These are phyloP conservation scores for Discoglossus pictus DNA, from an alignment of 2,797 vertebrate species.

Conservation along the genomic window DNA sequence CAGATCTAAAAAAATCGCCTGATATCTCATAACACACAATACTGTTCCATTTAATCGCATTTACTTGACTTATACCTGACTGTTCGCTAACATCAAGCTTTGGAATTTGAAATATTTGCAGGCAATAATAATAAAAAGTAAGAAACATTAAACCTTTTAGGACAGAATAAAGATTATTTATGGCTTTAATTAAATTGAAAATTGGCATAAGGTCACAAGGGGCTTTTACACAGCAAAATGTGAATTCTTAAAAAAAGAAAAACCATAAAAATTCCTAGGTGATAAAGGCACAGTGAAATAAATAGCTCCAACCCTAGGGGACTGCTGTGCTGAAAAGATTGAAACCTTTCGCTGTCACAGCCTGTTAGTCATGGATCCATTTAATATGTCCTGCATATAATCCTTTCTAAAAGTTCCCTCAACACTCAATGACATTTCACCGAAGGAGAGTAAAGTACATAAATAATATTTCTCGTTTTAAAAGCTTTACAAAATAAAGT, in stretches of 20 bases:
- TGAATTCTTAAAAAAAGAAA: conserved; percentile 66
- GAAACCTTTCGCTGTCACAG: conserved; percentile 74
- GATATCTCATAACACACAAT: conserved; percentile 8
- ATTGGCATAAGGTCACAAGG: conserved; percentile 68
- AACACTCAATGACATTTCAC: conserved; percentile 65
- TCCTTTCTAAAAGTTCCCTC: conserved; percentile 65
- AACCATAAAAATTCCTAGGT: conserved; percentile 77
- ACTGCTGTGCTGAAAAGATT: conserved; percentile 72
- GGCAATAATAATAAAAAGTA: conserved; percentile 62
- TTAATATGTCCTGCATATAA: conserved; percentile 72
- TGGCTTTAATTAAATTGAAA: conserved; percentile 76
- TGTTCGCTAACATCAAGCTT: conserved; percentile 61
- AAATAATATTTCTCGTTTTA: conserved; percentile 24
- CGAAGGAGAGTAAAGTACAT: conserved; percentile 17
- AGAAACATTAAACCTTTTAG: conserved; percentile 72
- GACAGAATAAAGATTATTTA: conserved; percentile 74
- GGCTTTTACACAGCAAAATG: conserved; percentile 66
- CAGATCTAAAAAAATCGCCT: conserved; percentile 9
- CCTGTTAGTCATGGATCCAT: conserved; percentile 74
- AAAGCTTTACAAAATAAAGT: conserved; percentile 5
- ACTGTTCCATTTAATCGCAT: conserved; percentile 40
- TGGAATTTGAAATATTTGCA: conserved; percentile 75
- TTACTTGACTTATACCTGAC: conserved; percentile 53
- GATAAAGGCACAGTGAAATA: conserved; percentile 71
- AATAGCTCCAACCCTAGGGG: conserved; percentile 67